Percentiles rank a stretch among this genome's conserved stretches.
These are phyloP conservation scores for Ceryle rudis DNA, from an alignment of 2,797 vertebrate species.

Conservation along the genomic window DNA sequence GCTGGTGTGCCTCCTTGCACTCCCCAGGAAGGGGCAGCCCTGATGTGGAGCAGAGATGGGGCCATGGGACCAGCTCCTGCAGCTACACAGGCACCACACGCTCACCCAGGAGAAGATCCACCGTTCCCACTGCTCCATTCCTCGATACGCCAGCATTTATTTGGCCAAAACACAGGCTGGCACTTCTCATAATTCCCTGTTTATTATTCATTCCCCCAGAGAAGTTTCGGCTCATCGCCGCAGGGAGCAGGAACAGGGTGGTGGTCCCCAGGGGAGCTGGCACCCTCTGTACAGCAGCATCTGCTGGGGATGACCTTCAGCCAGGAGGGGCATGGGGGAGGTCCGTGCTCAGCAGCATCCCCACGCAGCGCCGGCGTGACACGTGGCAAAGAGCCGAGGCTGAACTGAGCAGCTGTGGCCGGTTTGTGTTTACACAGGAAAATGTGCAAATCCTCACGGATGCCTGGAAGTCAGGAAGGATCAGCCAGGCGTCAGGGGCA, in stretches of 20 bases:
- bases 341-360: rapidly evolving
- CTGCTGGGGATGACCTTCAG: rapidly evolving
- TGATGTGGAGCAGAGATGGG: neutral
- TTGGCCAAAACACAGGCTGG: neutral
- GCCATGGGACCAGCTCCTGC: neutral
- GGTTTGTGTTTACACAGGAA: neutral
- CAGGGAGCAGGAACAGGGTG: rapidly evolving
- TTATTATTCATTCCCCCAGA: neutral
- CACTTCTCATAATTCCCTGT: neutral
- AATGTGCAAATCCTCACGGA: rapidly evolving
- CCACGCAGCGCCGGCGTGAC: rapidly evolving
- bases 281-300: neutral
- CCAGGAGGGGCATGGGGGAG: neutral
- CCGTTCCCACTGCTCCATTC: rapidly evolving
- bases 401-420: neutral
- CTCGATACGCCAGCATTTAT: rapidly evolving
- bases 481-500: neutral
- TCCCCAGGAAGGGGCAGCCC: neutral
- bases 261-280: neutral
- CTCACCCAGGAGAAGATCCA: neutral
- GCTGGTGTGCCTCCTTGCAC: neutral
- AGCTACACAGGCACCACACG: neutral
- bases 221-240: neutral
- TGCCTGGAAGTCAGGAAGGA: neutral
- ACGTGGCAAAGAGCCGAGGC: neutral